Evolutionary conservation across 2,888 invertebrate species (phyloP).

Genomic region (Eubasilissa splendida): DNA sequence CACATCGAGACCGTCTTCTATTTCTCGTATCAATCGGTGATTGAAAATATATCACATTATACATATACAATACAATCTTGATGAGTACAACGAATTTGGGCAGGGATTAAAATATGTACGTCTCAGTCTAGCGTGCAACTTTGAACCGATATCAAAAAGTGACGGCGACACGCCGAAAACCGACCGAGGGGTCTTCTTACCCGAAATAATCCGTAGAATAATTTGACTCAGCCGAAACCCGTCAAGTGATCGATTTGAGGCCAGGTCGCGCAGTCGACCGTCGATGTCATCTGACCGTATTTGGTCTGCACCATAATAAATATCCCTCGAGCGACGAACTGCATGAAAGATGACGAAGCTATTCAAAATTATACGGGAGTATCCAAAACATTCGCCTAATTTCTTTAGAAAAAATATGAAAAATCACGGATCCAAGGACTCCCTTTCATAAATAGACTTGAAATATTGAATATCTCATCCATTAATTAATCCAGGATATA

Average conservation of each 20-base stretch:
- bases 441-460: no score
- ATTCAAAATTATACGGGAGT: neutral
- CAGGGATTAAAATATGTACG: slow-evolving; percentile 1
- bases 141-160: neutral
- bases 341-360: neutral
- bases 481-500: no score
- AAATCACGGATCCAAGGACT: no score
- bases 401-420: no score
- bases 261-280: neutral
- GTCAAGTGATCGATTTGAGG: slow-evolving; percentile 19
- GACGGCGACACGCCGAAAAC: slow-evolving; percentile 3
- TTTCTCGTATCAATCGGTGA: no score
- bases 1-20: no score
- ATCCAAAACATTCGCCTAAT: no score
- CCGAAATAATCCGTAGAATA: slow-evolving; percentile 22
- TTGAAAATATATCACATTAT: no score
- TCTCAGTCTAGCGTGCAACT: neutral
- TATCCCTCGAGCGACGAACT: neutral
- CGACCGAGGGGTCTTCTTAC: slow-evolving; percentile 14
- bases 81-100: neutral
- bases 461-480: no score
- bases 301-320: neutral
- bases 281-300: slow-evolving; percentile 10
- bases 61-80: no score
- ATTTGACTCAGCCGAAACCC: slow-evolving; percentile 30